Conservation (phyloP, 2,113 vertebrate species). For the Cyanoderma ruficeps region DNA sequence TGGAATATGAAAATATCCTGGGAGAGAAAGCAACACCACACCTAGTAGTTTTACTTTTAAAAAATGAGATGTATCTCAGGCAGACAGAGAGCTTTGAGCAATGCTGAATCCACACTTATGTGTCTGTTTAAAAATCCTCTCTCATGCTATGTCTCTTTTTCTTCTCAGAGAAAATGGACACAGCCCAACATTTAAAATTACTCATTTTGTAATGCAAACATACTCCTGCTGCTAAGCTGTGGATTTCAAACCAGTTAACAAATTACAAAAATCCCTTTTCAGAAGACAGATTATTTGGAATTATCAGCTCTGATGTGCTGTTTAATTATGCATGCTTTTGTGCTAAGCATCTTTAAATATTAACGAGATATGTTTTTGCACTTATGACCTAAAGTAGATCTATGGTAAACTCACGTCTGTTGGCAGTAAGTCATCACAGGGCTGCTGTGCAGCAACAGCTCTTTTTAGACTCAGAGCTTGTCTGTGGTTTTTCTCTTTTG, state of each 20-base stretch:
- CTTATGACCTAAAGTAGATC: conserved; percentile 61
- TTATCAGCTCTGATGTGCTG: conserved; percentile 62
- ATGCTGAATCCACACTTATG: background rate
- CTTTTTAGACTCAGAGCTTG: background rate
- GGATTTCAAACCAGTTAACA: conserved; percentile 73
- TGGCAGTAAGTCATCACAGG: conserved; percentile 30
- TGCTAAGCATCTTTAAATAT: conserved; percentile 76
- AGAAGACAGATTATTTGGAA: conserved; percentile 73
- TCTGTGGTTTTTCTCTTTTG: background rate
- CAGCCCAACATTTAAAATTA: conserved; percentile 48
- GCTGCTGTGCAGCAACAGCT: background rate
- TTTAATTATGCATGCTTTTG: conserved; percentile 79
- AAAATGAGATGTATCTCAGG: background rate
- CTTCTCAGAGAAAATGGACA: background rate
- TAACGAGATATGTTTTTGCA: conserved; percentile 69
- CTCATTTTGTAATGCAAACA: conserved; percentile 62
- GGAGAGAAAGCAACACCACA: background rate
- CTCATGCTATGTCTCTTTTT: background rate
- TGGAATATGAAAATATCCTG: background rate
- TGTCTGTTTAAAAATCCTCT: background rate
- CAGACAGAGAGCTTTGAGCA: background rate
- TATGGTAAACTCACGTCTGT: conserved; percentile 47
- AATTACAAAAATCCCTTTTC: conserved; percentile 71
- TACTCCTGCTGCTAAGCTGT: conserved; percentile 37
- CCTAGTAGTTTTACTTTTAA: background rate